Percentiles rank a stretch among this genome's conserved stretches.
These are phyloP conservation scores for Keiferia lycopersicella DNA, from an alignment of 2,888 invertebrate genomes.

Conservation along the genomic window DNA sequence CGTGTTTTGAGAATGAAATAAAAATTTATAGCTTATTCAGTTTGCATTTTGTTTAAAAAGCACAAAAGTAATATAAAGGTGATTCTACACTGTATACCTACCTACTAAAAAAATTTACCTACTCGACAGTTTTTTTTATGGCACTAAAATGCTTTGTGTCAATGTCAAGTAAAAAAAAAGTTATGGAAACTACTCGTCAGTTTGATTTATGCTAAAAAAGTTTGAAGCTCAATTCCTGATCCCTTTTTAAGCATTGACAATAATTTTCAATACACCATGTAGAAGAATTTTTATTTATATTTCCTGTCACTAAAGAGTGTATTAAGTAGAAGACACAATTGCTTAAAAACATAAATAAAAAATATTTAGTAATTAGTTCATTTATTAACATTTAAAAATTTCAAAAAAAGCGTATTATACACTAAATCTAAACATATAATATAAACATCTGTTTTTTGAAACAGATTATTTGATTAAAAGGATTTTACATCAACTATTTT, in stretches of 20 bases:
- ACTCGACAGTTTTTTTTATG: no score
- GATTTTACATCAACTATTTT: not conserved
- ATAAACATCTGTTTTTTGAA: constrained; percentile 28
- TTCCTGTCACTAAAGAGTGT: no score
- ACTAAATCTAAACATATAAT: constrained; percentile 25
- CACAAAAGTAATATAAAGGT: not conserved
- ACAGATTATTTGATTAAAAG: constrained; percentile 18
- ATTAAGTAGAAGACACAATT: no score
- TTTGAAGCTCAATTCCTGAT: no score
- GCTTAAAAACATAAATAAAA: constrained; percentile 5
- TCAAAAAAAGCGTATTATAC: constrained; percentile 27
- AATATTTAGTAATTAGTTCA: constrained; percentile 8
- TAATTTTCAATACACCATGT: not conserved
- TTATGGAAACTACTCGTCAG: no score
- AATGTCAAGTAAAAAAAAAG: no score
- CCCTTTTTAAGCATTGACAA: no score
- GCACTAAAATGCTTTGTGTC: no score
- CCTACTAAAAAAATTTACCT: no score
- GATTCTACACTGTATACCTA: no score
- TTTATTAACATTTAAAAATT: constrained; percentile 26
- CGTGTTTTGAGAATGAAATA: constrained; percentile 7
- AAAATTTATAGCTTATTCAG: constrained; percentile 8
- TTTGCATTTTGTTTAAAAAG: not conserved
- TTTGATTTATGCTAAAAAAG: no score
- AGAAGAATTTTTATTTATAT: no score